A percentile compares a stretch with the other conserved stretches of the same genome.
Evolutionary conservation across 2,888 invertebrate genomes (phyloP).

Genomic region (Scelioninae gen. 1): DNA sequence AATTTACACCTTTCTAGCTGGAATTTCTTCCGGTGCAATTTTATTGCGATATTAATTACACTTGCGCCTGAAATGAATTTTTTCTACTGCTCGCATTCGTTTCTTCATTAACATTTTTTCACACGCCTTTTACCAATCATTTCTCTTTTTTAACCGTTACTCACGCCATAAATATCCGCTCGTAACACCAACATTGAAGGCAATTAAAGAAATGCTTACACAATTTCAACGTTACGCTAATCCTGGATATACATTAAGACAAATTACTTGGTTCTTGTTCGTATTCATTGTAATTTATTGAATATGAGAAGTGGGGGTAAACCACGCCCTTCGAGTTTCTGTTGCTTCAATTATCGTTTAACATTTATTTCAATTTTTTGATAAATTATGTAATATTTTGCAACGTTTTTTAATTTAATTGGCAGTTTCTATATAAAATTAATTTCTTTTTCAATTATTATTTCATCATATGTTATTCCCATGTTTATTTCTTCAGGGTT

Average conservation of each 20-base stretch:
- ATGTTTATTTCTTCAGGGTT: too few species aligned
- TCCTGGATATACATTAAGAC: conserved; percentile 20
- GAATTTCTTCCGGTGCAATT: conserved; percentile 45
- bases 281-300: conserved; percentile 8
- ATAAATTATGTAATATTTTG: too few species aligned
- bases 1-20: conserved; percentile 24
- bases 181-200: conserved; percentile 14
- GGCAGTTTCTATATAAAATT: too few species aligned
- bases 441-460: too few species aligned
- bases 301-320: not conserved
- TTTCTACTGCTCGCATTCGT: conserved; percentile 14
- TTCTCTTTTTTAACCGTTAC: too few species aligned
- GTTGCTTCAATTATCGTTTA: too few species aligned
- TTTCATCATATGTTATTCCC: too few species aligned
- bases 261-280: conserved; percentile 5
- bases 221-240: conserved; percentile 21
- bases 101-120: conserved; percentile 45
- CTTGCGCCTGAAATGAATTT: conserved; percentile 23
- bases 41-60: conserved; percentile 49
- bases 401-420: too few species aligned
- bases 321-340: too few species aligned
- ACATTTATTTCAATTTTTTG: too few species aligned
- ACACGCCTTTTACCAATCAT: conserved; percentile 1
- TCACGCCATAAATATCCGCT: conserved; percentile 4
- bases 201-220: conserved; percentile 19